Evolutionary conservation across 2,888 invertebrate genomes (phyloP), one percentile per base, ranked within the genome.

Genomic region (Sisyra terminalis): DNA sequence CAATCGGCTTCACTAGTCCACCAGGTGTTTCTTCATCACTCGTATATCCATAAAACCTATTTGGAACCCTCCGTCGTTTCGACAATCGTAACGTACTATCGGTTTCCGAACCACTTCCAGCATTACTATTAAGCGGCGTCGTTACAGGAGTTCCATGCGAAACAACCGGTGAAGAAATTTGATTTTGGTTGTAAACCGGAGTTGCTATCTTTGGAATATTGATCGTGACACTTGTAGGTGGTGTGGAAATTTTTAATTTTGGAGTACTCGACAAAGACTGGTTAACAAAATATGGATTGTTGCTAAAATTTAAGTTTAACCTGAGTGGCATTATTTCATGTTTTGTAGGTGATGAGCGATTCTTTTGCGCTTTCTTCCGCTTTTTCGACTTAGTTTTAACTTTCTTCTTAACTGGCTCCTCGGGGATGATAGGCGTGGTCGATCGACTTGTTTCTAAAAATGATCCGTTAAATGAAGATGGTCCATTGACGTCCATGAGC

Each of bases 11-110:
- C 6, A 53, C 67, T 60, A 13, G 64, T 52, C 45, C 65, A 9
- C 15, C 18, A 10, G 36, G 14, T 1, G 42, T 29, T 47, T 87
- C 87, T 52, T 87, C 87, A 50, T 86, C 87, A 57, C 86, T 86
- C 1, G 86, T 83, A 57, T 87, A 87, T 0, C 87, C 88, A 55
- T 87, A 88, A 57, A 88, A 88, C 55, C 79, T 82, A 54, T 87
- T 87, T 0, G 85, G 87, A 18, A 86, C 78, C 32, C 87, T 64
- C 52, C 83, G 71, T 46, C 87, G 71, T 60, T 87, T 86, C 1
- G 87, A 87, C 2, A 78, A 74, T 30, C 86, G 67, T 54, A 61
- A 55, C 49, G 78, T 82, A 13, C 62, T 75, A 52, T 81, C 80
- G 4, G 66, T 64, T 51, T 72, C 72, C 8, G 67, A 66, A 32